Evolutionary conservation across 2,113 vertebrate genomes (phyloP), one percentile per base, ranked within the genome.

Genomic region (Chaenocephalus aceratus): DNA sequence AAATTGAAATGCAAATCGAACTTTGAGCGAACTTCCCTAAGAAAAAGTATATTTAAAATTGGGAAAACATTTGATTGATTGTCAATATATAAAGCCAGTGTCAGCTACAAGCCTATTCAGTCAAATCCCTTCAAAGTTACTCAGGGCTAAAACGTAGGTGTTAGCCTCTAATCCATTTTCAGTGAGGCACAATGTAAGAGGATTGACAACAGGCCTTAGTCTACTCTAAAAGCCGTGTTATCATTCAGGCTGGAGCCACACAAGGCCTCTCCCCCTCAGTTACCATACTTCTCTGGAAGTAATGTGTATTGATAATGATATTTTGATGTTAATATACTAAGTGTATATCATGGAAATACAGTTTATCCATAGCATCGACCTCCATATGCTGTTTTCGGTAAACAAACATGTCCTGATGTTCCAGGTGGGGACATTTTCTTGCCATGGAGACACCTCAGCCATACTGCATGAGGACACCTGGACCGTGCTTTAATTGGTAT

Each of bases 131-230:
- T 71, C 89, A 94, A 95, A 94, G 93, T 94, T 92, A 95, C 95
- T 93, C 11, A 81, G 61, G 77, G 87, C 82, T 88, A 79, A 93
- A 89, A 87, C 48, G 82, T 83, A 83, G 85, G 89, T 84, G 86
- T 87, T 86, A 91, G 89, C 86, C 88, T 73, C 86, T 96, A 96
- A 96, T 96, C 95, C 94, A 93, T 88, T 92, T 90, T 90, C 88
- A 87, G 86, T 84, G 86, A 93, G 89, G 89, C 82, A 79, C 79
- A 80, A 80, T 90, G 73, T 96, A 96, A 96, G 94, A 95, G 95
- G 95, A 96, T 96, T 96, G 94, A 68, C 88, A 75, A 73, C 75
- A 83, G 89, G 86, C 86, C 82, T 91, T 82, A 84, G 81, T 70
- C 70, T 57, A 79, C 78, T 83, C 66, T 79, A 49, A 89, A 88